A percentile compares a stretch with the other conserved stretches of the same genome.
These are phyloP conservation scores for Myrmecophaga tridactyla DNA, from an alignment of 2,113 vertebrate species.

Conservation along the genomic window DNA sequence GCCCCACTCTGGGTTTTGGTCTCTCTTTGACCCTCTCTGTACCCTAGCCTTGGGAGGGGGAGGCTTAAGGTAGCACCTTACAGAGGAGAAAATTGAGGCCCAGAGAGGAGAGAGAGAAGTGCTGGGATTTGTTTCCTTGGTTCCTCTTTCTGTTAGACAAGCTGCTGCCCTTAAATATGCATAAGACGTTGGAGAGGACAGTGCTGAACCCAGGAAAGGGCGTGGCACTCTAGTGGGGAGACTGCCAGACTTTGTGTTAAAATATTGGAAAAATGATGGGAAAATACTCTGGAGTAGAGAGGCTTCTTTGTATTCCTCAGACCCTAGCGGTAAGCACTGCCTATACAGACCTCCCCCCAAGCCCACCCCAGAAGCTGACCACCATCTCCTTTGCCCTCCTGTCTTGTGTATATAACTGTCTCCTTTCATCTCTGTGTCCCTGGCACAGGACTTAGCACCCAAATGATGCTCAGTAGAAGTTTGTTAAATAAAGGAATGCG, in stretches of 20 bases:
- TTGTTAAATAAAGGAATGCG: neutral
- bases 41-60: neutral
- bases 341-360: neutral
- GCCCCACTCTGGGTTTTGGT: neutral
- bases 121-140: neutral
- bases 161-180: neutral
- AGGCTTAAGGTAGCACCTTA: neutral
- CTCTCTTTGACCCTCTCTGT: neutral
- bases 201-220: neutral
- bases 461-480: neutral
- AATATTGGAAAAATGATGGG: neutral
- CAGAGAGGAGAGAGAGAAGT: neutral
- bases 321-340: neutral
- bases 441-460: neutral
- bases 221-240: neutral
- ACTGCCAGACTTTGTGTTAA: neutral
- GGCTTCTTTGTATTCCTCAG: neutral
- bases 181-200: neutral
- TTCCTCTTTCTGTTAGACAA: neutral
- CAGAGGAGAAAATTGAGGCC: neutral
- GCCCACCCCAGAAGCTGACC: neutral
- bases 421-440: neutral
- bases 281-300: neutral
- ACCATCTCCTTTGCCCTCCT: neutral
- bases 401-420: neutral